phyloP scores from a whole-genome alignment of 92 coral and sea anemone species.

The Ricordea florida region DNA sequence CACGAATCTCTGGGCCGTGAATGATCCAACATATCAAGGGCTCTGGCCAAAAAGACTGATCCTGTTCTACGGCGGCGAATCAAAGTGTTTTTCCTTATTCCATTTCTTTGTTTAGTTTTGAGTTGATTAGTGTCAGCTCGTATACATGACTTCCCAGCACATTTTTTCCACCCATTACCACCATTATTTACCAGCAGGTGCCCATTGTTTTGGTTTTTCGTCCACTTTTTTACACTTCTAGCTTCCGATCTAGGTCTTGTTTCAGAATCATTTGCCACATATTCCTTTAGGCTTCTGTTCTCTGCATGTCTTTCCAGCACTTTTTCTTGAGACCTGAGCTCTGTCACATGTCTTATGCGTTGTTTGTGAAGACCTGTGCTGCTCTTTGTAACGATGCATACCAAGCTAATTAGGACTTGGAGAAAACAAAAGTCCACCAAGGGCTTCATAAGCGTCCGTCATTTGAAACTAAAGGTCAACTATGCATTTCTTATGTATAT shows the following conservation, averaged over 20 bases:
- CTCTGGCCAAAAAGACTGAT: constrained; percentile 39
- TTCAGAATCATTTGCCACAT: too few relatives aligned
- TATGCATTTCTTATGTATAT: neutral
- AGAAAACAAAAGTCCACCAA: neutral
- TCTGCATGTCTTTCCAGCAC: too few relatives aligned
- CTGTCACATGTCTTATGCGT: neutral
- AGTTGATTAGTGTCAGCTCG: neutral
- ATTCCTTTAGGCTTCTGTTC: too few relatives aligned
- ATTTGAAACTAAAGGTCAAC: constrained; percentile 5
- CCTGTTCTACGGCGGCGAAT: constrained; percentile 10
- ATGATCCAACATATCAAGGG: constrained; percentile 40
- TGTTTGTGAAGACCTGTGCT: constrained; percentile 7
- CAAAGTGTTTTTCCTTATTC: neutral
- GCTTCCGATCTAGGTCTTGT: neutral
- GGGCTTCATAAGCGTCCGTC: constrained; percentile 34
- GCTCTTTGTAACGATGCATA: constrained; percentile 11
- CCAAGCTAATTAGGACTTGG: constrained; percentile 5
- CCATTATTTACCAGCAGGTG: constrained; percentile 19
- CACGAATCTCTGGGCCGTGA: constrained; percentile 7
- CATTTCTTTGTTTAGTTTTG: neutral
- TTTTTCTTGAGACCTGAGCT: too few relatives aligned
- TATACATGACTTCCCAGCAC: constrained; percentile 5
- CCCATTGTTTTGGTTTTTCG: neutral
- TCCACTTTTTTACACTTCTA: neutral
- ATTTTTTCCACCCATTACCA: constrained; percentile 1